phyloP scores from a whole-genome alignment of 2,113 vertebrate genomes.

The Epinephelus lanceolatus region DNA sequence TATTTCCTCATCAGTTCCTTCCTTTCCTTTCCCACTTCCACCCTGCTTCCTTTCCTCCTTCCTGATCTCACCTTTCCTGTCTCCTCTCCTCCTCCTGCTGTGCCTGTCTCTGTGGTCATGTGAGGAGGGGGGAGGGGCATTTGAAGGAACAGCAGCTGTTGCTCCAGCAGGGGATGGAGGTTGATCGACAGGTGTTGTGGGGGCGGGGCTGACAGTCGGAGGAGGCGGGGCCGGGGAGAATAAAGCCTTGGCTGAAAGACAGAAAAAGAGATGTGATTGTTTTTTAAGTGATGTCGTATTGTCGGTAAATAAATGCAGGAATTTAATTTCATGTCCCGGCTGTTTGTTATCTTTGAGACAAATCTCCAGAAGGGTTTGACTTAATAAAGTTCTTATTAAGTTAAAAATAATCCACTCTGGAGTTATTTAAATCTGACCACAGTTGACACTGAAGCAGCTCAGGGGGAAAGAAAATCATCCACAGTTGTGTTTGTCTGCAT shows the following conservation, averaged over 20 bases:
- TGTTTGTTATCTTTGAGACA: not conserved
- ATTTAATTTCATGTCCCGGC: not conserved
- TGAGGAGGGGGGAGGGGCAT: constrained; percentile 13
- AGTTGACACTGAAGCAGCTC: constrained; percentile 4
- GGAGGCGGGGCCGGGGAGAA: constrained; percentile 25
- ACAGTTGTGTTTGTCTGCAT: not conserved
- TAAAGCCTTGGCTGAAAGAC: constrained; percentile 61
- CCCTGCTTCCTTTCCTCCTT: too few species aligned
- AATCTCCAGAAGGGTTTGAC: not conserved
- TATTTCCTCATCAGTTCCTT: not conserved
- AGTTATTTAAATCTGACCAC: constrained; percentile 9
- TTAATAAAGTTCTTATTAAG: constrained; percentile 13
- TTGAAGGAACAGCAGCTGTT: constrained; percentile 6
- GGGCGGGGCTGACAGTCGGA: constrained; percentile 10
- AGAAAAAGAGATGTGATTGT: not conserved
- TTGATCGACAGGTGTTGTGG: constrained; percentile 10
- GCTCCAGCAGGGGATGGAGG: not conserved
- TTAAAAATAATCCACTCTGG: not conserved
- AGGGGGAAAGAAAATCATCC: constrained; percentile 7
- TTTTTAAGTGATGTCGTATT: not conserved
- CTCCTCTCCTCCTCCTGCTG: constrained; percentile 53
- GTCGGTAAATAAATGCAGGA: constrained; percentile 1
- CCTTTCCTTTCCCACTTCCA: too few species aligned
- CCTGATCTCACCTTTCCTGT: constrained; percentile 36
- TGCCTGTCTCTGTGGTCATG: constrained; percentile 31